Evolutionary conservation across 2,888 invertebrate species (phyloP).

Genomic region (Nymphalis c-album): DNA sequence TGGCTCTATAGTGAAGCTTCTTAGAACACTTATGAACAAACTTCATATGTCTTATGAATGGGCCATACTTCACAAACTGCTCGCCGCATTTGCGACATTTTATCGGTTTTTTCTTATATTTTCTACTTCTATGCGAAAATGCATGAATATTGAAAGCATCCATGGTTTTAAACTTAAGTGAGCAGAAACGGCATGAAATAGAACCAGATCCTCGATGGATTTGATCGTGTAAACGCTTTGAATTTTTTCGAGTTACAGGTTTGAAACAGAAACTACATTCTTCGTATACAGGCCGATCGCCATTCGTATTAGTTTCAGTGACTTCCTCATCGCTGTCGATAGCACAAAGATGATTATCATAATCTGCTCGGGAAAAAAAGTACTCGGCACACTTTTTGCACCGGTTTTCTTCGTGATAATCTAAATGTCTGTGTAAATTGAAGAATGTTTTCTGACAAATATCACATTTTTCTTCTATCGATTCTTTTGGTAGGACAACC

Average conservation of each 20-base stretch:
- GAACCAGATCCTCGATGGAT: constrained; percentile 71
- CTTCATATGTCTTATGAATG: constrained; percentile 73
- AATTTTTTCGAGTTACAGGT: constrained; percentile 62
- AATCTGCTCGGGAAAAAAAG: constrained; percentile 67
- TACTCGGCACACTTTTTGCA: constrained; percentile 77
- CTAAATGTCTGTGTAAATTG: constrained; percentile 69
- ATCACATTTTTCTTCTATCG: constrained; percentile 65
- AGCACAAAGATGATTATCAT: constrained; percentile 70
- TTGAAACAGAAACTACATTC: constrained; percentile 78
- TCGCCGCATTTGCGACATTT: constrained; percentile 71
- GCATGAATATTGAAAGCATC: constrained; percentile 77
- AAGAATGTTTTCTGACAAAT: constrained; percentile 73
- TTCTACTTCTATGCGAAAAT: constrained; percentile 73
- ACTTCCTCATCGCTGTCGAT: constrained; percentile 73
- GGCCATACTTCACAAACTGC: constrained; percentile 71
- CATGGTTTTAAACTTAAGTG: constrained; percentile 73
- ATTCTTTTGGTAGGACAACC: constrained; percentile 70
- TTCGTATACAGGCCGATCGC: constrained; percentile 55
- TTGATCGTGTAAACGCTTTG: constrained; percentile 62
- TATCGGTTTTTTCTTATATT: constrained; percentile 72
- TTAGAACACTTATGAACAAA: constrained; percentile 62
- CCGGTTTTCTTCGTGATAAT: constrained; percentile 73
- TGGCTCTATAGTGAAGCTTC: constrained; percentile 70
- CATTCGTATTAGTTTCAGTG: constrained; percentile 41
- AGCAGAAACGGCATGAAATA: constrained; percentile 76